Evolutionary conservation across 1,140 invertebrate species (phyloP), one percentile per base, ranked within the genome.

Genomic region (Trachelipus rathkii): DNA sequence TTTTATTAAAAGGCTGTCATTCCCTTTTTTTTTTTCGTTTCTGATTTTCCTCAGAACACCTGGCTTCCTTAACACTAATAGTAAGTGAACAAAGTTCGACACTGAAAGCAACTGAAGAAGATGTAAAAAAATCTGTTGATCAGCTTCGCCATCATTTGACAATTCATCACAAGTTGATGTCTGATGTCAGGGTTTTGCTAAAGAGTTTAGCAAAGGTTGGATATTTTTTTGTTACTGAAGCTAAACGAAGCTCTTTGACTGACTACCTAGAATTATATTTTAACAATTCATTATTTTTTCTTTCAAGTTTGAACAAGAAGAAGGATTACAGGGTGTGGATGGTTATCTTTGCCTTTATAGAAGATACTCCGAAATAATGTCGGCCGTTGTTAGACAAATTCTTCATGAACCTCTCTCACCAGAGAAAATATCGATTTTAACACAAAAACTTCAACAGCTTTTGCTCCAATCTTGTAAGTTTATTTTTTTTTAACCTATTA

Each of bases 111-210:
- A 80, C 86, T 10, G 86, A n/a, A n/a, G n/a, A 89, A 60, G 84
- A 82, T 9, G 82, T 91, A 0, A 87, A 87, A 71, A 85, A 86
- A 43, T 84, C 87, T 72, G 87, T 89, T 0, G 83, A 84, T 10
- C 84, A 84, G 43, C 84, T 93, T 15, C 88, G 89, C 76, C 85
- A 80, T 24, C 84, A 89, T 2, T 85, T 92, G 60, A 85, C 87
- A 15, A 87, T 87, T 66, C 92, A 94, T 83, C 89, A 92, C 81
- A 89, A 89, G 81, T 84, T 93, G 1, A 92, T 93, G 88, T 88
- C 88, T 9, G 92, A 94, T 79, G 88, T 94, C 13, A 87, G 91
- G 76, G 86, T 87, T 21, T 85, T 94, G 33, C 84, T 94, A 0
- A 91, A 91, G n/a, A 89, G 89, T 4, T 89, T 94, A 85, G 87